Conservation (phyloP, 1,140 invertebrate genomes). For the Ctenoplectra terminalis region DNA sequence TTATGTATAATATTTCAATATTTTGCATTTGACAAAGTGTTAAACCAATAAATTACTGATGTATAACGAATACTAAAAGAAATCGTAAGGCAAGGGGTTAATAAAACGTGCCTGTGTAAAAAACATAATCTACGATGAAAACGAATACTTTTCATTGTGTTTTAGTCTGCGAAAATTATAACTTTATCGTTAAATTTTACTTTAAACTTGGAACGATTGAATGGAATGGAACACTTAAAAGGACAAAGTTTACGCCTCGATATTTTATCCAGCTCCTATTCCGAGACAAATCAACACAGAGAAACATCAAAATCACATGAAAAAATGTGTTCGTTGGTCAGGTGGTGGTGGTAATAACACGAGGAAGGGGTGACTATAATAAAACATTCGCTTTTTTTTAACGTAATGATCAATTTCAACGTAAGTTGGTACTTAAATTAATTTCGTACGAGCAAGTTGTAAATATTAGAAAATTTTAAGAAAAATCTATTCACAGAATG, state of each 20-base stretch:
- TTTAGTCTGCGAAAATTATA: background rate
- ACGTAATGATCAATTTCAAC: slow-evolving; percentile 75
- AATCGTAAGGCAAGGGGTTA: no score
- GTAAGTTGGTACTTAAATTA: slow-evolving; percentile 66
- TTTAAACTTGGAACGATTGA: background rate
- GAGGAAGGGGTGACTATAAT: slow-evolving; percentile 81
- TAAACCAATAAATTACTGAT: no score
- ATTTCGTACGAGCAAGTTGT: slow-evolving; percentile 52
- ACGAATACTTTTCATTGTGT: background rate
- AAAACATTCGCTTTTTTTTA: slow-evolving; percentile 81
- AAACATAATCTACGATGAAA: background rate
- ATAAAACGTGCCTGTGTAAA: background rate
- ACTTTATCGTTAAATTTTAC: background rate
- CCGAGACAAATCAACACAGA: slow-evolving; percentile 63
- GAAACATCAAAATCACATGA: slow-evolving; percentile 79
- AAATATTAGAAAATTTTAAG: slow-evolving; percentile 23
- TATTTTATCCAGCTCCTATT: slow-evolving; percentile 50
- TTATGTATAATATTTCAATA: no score
- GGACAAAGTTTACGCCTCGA: background rate
- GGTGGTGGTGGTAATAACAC: slow-evolving; percentile 75
- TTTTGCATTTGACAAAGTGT: no score
- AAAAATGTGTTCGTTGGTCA: slow-evolving; percentile 80
- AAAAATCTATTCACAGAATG: no score
- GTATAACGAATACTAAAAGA: no score
- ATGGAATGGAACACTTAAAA: background rate